A percentile compares a stretch with the other conserved stretches of the same genome.
Evolutionary conservation across 92 coral and sea anemone genomes (phyloP).

Genomic region (Umimayanthus chanpuru): DNA sequence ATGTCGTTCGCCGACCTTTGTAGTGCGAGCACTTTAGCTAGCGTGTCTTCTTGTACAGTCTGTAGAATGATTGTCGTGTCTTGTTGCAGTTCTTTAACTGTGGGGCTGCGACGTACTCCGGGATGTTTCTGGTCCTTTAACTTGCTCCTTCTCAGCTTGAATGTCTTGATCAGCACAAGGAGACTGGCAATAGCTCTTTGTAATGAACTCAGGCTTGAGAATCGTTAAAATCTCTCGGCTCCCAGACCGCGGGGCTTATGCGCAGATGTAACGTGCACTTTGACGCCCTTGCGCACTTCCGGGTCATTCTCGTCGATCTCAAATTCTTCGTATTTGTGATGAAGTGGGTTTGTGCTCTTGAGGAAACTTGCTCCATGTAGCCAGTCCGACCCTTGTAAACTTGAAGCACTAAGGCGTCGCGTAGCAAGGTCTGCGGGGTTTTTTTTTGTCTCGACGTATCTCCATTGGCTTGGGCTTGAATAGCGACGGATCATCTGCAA

Average conservation of each 20-base stretch:
- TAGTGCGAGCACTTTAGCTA: background rate
- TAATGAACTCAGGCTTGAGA: slow-evolving; percentile 26
- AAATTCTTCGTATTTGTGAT: background rate
- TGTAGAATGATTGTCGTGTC: slow-evolving; percentile 10
- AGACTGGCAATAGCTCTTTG: slow-evolving; percentile 15
- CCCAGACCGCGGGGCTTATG: background rate
- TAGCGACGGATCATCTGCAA: too few species aligned
- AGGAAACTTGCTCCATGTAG: slow-evolving; percentile 54
- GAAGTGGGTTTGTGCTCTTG: background rate
- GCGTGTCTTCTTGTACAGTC: background rate
- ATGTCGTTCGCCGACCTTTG: background rate
- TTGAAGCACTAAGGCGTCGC: slow-evolving; percentile 37
- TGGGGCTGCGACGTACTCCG: too few species aligned
- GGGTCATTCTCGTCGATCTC: slow-evolving; percentile 35
- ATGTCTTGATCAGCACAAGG: background rate
- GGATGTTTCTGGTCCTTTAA: too few species aligned
- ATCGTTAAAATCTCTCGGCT: slow-evolving; percentile 28
- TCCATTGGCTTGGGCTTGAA: slow-evolving; percentile 35
- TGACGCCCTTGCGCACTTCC: slow-evolving; percentile 49
- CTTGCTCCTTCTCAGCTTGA: background rate
- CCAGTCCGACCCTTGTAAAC: slow-evolving; percentile 46
- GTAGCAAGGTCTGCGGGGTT: slow-evolving; percentile 54
- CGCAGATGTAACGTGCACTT: background rate
- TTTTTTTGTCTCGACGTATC: slow-evolving; percentile 27
- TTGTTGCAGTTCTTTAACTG: too few species aligned